Evolutionary conservation across 2,113 vertebrate genomes (phyloP).

Genomic region (Camelus bactrianus): DNA sequence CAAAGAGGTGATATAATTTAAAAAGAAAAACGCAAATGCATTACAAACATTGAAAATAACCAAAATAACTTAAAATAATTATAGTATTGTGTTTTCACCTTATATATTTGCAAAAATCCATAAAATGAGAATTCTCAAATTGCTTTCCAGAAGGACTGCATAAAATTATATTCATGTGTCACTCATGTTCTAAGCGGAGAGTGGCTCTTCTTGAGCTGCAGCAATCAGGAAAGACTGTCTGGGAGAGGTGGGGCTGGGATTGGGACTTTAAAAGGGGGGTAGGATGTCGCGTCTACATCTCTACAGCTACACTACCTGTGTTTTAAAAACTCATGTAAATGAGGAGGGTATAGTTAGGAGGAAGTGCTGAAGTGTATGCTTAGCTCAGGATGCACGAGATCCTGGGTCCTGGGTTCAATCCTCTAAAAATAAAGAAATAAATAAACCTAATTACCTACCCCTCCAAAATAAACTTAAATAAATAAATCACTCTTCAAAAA

Average conservation of each 20-base stretch:
- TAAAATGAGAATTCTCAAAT: neutral
- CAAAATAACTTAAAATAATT: neutral
- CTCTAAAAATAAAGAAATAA: no score
- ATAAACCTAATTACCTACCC: no score
- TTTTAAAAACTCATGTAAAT: neutral
- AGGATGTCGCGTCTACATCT: neutral
- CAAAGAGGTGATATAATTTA: neutral
- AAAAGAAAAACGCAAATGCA: neutral
- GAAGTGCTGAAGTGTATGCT: no score
- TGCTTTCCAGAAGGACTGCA: neutral
- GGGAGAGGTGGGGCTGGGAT: neutral
- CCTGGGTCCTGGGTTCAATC: no score
- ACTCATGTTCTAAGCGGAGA: neutral
- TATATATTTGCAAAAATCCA: constrained; percentile 18
- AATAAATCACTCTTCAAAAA: no score
- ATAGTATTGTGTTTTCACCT: neutral
- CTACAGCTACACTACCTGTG: neutral
- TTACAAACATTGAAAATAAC: neutral
- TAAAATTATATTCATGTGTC: neutral
- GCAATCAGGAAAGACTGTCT: neutral
- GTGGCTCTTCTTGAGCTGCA: neutral
- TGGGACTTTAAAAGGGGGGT: neutral
- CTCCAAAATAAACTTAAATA: no score
- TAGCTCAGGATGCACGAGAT: no score
- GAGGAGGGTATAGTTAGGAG: no score